phyloP scores from a whole-genome alignment of 2,888 invertebrate genomes.

The Caradrina kadenii region DNA sequence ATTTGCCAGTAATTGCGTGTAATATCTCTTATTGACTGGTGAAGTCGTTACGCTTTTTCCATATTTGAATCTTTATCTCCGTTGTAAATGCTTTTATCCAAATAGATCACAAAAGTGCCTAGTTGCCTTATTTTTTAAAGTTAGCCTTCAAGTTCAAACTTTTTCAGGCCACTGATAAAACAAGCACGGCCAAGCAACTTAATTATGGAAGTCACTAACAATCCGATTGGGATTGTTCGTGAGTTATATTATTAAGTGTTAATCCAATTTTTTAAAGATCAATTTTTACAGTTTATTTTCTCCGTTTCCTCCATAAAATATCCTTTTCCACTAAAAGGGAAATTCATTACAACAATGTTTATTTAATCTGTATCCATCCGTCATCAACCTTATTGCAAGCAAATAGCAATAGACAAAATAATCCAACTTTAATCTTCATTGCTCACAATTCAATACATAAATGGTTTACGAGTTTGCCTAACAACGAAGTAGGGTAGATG shows the following conservation, averaged over 20 bases:
- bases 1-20: constrained; percentile 33
- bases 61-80: not conserved
- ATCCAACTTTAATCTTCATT: constrained; percentile 40
- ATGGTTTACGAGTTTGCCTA: constrained; percentile 44
- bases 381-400: constrained; percentile 7
- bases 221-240: no score
- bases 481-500: constrained; percentile 31
- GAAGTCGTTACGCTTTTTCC: constrained; percentile 44
- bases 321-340: no score
- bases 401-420: constrained; percentile 20
- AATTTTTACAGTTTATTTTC: no score
- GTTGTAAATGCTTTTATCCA: constrained; percentile 10
- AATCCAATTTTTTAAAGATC: no score
- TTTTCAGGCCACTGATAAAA: no score
- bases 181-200: no score
- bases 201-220: no score
- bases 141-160: no score
- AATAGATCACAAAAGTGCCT: not conserved
- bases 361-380: not conserved
- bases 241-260: no score
- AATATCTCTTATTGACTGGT: constrained; percentile 44
- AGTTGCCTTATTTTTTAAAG: not conserved
- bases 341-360: not conserved
- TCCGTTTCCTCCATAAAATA: no score
- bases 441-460: constrained; percentile 47